These are phyloP conservation scores for Sus cebifrons DNA, from an alignment of 2,797 vertebrate genomes.

Conservation along the genomic window DNA sequence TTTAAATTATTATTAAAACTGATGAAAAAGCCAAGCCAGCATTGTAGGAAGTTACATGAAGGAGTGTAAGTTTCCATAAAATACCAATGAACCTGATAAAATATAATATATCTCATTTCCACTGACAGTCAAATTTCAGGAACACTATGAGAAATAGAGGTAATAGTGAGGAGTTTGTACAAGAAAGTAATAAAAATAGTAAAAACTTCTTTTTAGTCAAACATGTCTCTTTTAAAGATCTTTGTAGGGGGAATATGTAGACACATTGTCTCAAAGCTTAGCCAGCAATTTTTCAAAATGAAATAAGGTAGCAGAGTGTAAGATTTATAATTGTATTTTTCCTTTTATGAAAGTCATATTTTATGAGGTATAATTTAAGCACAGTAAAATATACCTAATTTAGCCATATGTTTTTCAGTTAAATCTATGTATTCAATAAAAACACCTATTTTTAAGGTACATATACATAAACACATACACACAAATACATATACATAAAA, in stretches of 20 bases:
- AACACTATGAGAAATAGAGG: background rate
- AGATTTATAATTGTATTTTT: background rate
- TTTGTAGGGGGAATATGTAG: background rate
- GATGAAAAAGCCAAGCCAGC: background rate
- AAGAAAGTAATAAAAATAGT: slow-evolving; percentile 27
- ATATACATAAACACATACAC: background rate
- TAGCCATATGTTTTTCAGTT: background rate
- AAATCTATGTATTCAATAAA: background rate
- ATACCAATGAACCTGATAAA: background rate
- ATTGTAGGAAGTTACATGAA: background rate
- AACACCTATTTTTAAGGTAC: background rate
- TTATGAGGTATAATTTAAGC: background rate
- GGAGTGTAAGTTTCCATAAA: background rate
- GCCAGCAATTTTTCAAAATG: background rate
- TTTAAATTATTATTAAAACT: background rate
- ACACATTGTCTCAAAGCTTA: background rate
- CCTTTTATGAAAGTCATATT: background rate
- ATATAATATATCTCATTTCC: background rate
- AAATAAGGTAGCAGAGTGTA: background rate
- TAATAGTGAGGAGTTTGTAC: background rate
- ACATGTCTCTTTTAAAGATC: background rate
- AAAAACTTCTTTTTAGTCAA: background rate
- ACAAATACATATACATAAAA: background rate
- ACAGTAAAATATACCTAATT: background rate
- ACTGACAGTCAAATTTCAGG: background rate